Evolutionary conservation across 2,888 invertebrate genomes (phyloP), one percentile per base, ranked within the genome.

Genomic region (Chaetogeoica ovagalla): DNA sequence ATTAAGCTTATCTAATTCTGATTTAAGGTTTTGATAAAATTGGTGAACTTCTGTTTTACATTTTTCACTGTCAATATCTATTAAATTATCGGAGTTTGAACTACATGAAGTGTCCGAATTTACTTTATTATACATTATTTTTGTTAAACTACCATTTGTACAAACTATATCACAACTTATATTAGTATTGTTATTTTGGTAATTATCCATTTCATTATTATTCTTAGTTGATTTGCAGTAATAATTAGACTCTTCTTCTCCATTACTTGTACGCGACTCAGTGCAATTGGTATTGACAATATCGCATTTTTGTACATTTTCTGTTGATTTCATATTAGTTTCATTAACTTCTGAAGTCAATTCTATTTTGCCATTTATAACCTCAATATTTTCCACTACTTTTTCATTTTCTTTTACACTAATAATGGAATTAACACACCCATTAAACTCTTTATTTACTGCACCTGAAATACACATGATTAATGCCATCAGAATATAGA

Each of bases 1-100:
- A 63, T 71, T 8, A 21, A 57, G 63, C 57, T 65, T 79, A 3
- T 63, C 15, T n/a, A 79, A 23, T 17, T 70, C 23, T n/a, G 52
- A 65, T 55, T 63, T 57, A 13, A 79, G 23, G 39, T 63, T n/a
- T 30, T 79, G 71, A 63, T 30, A 70, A 57, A 79, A 63, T 15
- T 62, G 43, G 6, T 59, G 9, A 8, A 76, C 13, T 2, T 59
- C 30, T 8, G 21, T 23, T 68, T 59, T 30, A 48, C 8, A 76
- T 15, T 59, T 57, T 66, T 59, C 48, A 48, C 48, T 13, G 4
- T 6, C 39, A 13, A 13, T 23, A 23, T 23, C 43, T 43, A 4
- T 23, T 23, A 11, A 60, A 9, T 60, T 23, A 23, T 23, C 23
- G 13, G 11, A 13, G 13, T 60, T 23, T 23, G 60, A 23, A 60